Base-by-base conservation (phyloP, 2,888 invertebrate genomes). In the Heliconius aoede region DNA sequence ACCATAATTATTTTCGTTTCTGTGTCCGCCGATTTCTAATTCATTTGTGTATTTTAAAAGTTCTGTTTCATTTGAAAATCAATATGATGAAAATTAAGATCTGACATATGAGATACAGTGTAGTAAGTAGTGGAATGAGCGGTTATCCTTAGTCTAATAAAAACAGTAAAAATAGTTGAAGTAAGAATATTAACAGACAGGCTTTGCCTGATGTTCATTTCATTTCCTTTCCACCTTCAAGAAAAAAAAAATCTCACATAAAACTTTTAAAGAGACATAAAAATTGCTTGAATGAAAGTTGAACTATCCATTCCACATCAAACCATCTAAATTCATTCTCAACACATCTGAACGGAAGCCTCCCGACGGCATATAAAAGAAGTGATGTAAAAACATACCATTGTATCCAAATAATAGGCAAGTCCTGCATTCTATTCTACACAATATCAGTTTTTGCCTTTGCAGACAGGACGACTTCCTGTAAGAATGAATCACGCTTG, bases 381-480 rank as follows among this genome's bases (percentile, higher is more conserved):
- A 64, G 9, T 32, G 64, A 32, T 64, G n/a, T 64, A 64, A 64
- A 62, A 32, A 36, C 32, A 64, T 11, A 32, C 64, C 64, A 64
- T 64, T 64, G 64, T 64, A 64, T 64, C 32, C 64, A 64, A 64
- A 64, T 64, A 64, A 64, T 64, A 64, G 64, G 32, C 36, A 4
- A 64, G 11, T 32, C 32, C 64, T 64, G 64, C 32, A 64, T 64
- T 64, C 32, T 64, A 4, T 64, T 64, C 32, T 32, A 32, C n/a
- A 36, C 64, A 64, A 64, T 64, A 64, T 64, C n/a, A 32, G n/a
- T 64, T n/a, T 64, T 32, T 5, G 5, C 11, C n/a, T n/a, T n/a
- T n/a, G 62, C n/a, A 64, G 32, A 64, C 64, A 64, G 64, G 64
- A 64, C 32, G n/a, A 32, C 32, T 64, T 64, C 64, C 64, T 64